Percentiles rank a stretch among this genome's conserved stretches.
phyloP scores from a whole-genome alignment of 2,797 vertebrate genomes.

The Chelonia mydas region DNA sequence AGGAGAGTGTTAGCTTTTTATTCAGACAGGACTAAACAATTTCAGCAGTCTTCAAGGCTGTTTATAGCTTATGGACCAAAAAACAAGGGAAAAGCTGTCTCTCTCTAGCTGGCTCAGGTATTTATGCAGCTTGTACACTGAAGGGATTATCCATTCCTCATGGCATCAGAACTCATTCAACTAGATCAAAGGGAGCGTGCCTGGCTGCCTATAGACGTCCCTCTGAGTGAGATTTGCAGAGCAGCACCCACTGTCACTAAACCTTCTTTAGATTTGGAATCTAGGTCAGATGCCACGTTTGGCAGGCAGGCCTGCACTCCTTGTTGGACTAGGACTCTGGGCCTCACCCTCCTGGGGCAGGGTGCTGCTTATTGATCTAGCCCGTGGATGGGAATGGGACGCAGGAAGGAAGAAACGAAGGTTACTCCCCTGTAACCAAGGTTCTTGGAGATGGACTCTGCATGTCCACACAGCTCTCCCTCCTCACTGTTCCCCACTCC shows the following conservation, averaged over 20 bases:
- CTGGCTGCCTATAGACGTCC: neutral
- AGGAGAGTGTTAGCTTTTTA: neutral
- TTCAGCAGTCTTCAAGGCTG: neutral
- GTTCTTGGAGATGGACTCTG: neutral
- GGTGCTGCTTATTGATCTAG: neutral
- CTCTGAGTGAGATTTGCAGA: neutral
- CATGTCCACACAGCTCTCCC: neutral
- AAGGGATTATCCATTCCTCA: neutral
- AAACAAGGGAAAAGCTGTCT: neutral
- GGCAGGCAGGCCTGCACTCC: neutral
- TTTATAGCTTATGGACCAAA: neutral
- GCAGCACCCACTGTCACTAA: neutral
- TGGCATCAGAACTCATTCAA: neutral
- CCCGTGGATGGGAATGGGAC: neutral
- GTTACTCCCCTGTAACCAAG: neutral
- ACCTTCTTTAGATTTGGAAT: neutral
- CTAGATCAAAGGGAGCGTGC: no score
- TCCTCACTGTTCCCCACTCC: no score
- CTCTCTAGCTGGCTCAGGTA: no score
- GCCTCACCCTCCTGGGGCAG: no score
- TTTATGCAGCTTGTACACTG: neutral
- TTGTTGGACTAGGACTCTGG: neutral
- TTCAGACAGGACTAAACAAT: neutral
- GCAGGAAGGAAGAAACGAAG: neutral
- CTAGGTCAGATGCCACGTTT: neutral